phyloP scores from a whole-genome alignment of 2,113 vertebrate genomes.

The Empidonax traillii region DNA sequence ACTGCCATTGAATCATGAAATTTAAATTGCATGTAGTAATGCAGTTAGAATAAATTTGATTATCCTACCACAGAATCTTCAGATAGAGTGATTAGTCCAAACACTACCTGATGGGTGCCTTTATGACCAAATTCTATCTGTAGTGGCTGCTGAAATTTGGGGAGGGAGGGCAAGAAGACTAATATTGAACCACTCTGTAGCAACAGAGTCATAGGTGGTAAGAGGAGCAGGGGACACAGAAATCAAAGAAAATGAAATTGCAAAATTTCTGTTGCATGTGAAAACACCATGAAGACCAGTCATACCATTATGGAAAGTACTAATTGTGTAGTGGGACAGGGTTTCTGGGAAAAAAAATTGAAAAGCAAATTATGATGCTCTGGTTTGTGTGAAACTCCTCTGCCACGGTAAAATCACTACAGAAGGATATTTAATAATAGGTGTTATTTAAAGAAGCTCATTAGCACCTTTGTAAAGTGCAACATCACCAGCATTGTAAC shows the following conservation, averaged over 20 bases:
- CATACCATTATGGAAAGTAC: neutral
- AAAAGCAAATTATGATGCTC: slow-evolving; percentile 57
- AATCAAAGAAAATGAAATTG: neutral
- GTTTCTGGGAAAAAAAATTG: slow-evolving; percentile 27
- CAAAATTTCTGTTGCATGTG: neutral
- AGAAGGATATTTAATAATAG: slow-evolving; percentile 55
- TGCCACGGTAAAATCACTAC: slow-evolving; percentile 53
- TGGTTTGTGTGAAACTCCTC: slow-evolving; percentile 18
- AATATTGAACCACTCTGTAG: neutral
- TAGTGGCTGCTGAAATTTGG: neutral
- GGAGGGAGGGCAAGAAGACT: neutral
- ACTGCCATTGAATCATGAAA: neutral
- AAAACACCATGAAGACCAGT: neutral
- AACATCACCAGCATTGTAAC: slow-evolving; percentile 33
- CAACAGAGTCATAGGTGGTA: neutral
- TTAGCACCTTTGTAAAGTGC: slow-evolving; percentile 70
- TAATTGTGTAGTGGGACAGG: neutral
- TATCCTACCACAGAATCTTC: neutral
- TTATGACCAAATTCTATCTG: neutral
- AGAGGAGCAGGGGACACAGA: neutral
- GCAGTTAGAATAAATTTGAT: neutral
- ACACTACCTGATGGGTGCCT: accelerated
- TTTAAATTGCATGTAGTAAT: neutral
- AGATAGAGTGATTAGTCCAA: neutral
- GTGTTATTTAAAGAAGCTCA: slow-evolving; percentile 66